Conservation (phyloP, 2,797 vertebrate genomes). For the Eospalax fontanierii region DNA sequence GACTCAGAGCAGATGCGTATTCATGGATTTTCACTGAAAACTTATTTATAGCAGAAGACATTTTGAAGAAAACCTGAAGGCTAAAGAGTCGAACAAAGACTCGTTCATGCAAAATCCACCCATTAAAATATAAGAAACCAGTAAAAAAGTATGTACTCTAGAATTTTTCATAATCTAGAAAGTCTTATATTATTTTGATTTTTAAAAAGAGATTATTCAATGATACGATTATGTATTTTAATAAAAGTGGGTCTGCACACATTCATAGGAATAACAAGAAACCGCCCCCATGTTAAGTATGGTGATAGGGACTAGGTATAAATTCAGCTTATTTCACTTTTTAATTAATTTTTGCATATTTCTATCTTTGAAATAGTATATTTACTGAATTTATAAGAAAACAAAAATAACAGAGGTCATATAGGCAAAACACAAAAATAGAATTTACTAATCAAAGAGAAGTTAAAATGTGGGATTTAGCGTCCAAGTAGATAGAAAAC, state of each 20-base stretch:
- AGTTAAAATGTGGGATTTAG: not conserved
- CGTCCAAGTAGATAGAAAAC: not conserved
- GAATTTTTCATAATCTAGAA: not conserved
- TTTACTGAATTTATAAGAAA: not conserved
- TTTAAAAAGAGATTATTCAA: not conserved
- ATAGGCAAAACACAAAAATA: not conserved
- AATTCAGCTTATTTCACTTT: rapidly evolving
- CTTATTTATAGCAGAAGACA: not conserved
- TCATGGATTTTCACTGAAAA: not conserved
- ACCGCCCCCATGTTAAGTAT: not conserved
- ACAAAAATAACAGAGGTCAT: not conserved
- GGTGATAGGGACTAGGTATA: rapidly evolving
- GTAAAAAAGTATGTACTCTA: not conserved
- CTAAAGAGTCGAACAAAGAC: not conserved
- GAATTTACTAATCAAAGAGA: not conserved
- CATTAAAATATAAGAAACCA: not conserved
- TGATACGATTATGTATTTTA: not conserved
- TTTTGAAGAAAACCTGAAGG: not conserved
- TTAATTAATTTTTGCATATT: not conserved
- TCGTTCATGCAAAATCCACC: not conserved
- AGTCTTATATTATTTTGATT: not conserved
- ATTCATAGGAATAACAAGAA: not conserved
- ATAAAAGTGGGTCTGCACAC: not conserved
- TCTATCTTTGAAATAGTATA: not conserved
- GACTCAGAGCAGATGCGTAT: not conserved